Conservation (phyloP, 2,797 vertebrate genomes). For the Pantherophis vulpinus region DNA sequence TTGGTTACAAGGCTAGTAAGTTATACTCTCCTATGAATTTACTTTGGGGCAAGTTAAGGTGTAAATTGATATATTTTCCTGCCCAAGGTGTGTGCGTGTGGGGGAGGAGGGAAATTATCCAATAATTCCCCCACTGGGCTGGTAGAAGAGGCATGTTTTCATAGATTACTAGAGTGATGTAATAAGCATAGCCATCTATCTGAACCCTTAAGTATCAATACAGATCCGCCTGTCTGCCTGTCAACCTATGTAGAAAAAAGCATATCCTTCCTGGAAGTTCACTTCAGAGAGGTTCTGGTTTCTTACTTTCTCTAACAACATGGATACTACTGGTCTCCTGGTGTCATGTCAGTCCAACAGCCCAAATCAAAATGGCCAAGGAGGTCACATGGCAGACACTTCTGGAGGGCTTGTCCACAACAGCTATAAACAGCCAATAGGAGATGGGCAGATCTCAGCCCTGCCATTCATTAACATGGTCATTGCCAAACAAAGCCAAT, state of each 20-base stretch:
- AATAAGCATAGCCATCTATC: background rate
- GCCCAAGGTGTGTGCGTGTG: background rate
- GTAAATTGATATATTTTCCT: background rate
- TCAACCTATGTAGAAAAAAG: background rate
- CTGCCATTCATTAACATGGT: background rate
- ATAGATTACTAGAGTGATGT: background rate
- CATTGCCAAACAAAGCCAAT: background rate
- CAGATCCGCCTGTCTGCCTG: background rate
- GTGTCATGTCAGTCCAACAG: background rate
- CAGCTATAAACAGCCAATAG: background rate
- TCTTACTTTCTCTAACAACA: background rate
- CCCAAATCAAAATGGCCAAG: background rate
- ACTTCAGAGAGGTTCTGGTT: background rate
- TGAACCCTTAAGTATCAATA: background rate
- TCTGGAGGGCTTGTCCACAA: background rate
- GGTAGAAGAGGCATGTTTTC: background rate
- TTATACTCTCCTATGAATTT: background rate
- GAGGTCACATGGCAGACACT: background rate
- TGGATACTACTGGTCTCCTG: background rate
- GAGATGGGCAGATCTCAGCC: background rate
- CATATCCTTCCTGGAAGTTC: background rate
- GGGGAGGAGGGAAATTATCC: background rate
- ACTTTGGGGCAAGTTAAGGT: background rate
- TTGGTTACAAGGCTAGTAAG: background rate
- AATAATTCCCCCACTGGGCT: background rate